Evolutionary conservation across 2,113 vertebrate genomes (phyloP).

Genomic region (Colistium nudipinnis): DNA sequence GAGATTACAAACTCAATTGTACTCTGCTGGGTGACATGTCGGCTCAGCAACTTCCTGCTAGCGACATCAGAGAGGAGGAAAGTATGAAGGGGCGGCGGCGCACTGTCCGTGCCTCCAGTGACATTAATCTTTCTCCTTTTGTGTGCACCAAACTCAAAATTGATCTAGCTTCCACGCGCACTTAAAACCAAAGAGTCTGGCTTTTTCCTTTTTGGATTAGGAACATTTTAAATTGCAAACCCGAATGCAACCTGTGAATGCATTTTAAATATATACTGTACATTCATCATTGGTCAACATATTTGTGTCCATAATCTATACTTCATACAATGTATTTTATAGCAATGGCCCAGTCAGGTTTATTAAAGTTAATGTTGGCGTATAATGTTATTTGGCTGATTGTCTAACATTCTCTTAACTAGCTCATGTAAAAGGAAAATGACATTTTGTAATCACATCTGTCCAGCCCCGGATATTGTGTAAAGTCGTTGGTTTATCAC

Average conservation of each 20-base stretch:
- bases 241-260: neutral
- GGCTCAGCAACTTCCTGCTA: slow-evolving; percentile 71
- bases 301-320: neutral
- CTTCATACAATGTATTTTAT: neutral
- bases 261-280: neutral
- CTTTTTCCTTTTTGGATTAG: neutral
- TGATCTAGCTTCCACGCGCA: slow-evolving; percentile 6
- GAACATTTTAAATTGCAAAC: neutral
- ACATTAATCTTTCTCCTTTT: slow-evolving; percentile 65
- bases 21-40: slow-evolving; percentile 66
- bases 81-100: slow-evolving; percentile 44
- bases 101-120: slow-evolving; percentile 28
- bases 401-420: too few species aligned
- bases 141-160: slow-evolving; percentile 32
- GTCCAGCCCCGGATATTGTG: too few species aligned
- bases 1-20: slow-evolving; percentile 76
- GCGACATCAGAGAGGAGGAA: slow-evolving; percentile 63
- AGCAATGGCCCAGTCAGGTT: neutral
- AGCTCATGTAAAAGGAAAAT: neutral
- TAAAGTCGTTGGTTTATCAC: too few species aligned
- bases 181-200: neutral
- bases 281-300: neutral
- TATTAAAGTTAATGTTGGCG: neutral
- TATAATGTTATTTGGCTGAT: neutral
- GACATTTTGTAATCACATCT: neutral